These are phyloP conservation scores for Eulithis prunata DNA, from an alignment of 2,888 invertebrate species.

Conservation along the genomic window DNA sequence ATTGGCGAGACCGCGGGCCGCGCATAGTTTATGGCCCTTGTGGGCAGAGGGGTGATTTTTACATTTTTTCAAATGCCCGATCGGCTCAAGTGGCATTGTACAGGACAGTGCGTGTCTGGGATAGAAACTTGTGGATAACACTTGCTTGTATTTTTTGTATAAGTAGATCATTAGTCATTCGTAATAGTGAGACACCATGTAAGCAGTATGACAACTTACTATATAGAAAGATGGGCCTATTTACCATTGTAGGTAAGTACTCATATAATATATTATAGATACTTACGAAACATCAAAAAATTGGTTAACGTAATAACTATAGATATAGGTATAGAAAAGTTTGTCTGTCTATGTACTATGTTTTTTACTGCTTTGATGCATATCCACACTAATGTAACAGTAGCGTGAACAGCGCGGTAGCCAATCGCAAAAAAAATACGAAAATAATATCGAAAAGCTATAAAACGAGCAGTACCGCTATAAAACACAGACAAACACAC, in stretches of 20 bases:
- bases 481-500: constrained; percentile 80
- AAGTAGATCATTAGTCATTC: no score
- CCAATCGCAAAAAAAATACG: constrained; percentile 69
- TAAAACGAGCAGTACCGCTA: constrained; percentile 75
- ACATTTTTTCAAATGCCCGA: constrained; percentile 78
- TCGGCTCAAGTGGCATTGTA: constrained; percentile 77
- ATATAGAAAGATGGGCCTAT: no score
- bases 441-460: constrained; percentile 81
- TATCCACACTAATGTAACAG: constrained; percentile 54
- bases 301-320: no score
- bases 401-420: constrained; percentile 53
- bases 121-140: constrained; percentile 51
- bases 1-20: constrained; percentile 64
- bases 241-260: no score
- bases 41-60: constrained; percentile 72
- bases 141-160: constrained; percentile 1
- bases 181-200: no score
- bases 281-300: no score
- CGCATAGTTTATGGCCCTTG: constrained; percentile 75
- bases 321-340: no score
- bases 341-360: no score
- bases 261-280: no score
- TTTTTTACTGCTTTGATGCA: no score
- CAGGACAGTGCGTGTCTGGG: constrained; percentile 66
- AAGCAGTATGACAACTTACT: no score